phyloP scores from a whole-genome alignment of 1,140 invertebrate species.

The Acromyrmex echinatior region DNA sequence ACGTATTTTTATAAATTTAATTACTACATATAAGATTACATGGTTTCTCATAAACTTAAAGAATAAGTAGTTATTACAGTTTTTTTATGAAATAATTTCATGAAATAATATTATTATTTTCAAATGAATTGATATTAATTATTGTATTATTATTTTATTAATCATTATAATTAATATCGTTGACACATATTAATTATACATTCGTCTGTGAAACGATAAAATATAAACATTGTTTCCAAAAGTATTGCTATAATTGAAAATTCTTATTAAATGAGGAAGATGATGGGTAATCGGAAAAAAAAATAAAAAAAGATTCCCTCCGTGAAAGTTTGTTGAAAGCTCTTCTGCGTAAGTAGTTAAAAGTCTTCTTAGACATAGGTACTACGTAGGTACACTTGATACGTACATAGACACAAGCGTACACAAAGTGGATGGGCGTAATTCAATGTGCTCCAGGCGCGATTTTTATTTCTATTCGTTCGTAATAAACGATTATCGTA shows the following conservation, averaged over 20 bases:
- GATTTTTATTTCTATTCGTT: slow-evolving; percentile 74
- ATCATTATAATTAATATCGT: neutral
- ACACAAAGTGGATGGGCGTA: slow-evolving; percentile 42
- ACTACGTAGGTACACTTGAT: slow-evolving; percentile 25
- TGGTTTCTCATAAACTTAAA: neutral
- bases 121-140: neutral
- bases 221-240: slow-evolving; percentile 8
- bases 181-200: too few relatives aligned
- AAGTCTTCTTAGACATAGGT: slow-evolving; percentile 38
- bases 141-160: neutral
- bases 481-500: slow-evolving; percentile 75
- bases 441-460: slow-evolving; percentile 70
- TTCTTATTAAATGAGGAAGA: slow-evolving; percentile 22
- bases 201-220: neutral
- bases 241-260: slow-evolving; percentile 36
- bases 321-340: slow-evolving; percentile 18
- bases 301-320: slow-evolving; percentile 9
- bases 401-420: slow-evolving; percentile 9
- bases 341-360: slow-evolving; percentile 20
- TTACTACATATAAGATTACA: neutral
- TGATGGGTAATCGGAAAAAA: neutral
- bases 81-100: neutral
- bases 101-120: neutral
- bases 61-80: neutral
- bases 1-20: neutral